Percentiles rank a stretch among this genome's conserved stretches.
Conservation (phyloP, 2,888 invertebrate genomes). For the Ophion slaviceki region DNA sequence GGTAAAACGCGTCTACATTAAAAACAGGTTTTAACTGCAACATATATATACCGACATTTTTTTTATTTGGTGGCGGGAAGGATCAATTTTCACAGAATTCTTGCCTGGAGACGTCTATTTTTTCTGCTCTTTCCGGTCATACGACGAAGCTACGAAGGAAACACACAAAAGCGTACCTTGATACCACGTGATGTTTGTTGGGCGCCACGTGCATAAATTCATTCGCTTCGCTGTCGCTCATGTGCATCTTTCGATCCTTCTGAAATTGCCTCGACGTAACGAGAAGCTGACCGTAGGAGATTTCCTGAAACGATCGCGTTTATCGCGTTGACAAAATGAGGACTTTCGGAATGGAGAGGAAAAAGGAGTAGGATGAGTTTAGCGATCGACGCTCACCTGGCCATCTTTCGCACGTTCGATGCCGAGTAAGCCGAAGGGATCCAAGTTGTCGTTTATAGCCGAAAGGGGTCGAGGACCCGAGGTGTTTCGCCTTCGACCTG, state of each 20-base stretch:
- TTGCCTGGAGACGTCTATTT: not conserved
- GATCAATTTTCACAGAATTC: not conserved
- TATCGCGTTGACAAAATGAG: not conserved
- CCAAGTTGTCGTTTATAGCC: conserved; percentile 91
- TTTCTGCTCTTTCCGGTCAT: not conserved
- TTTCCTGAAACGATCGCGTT: conserved; percentile 86
- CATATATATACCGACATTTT: not conserved
- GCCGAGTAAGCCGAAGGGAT: conserved; percentile 94
- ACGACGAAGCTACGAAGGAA: conserved; percentile 8
- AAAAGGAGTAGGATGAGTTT: not conserved
- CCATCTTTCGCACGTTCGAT: conserved; percentile 93
- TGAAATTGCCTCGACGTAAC: conserved; percentile 89
- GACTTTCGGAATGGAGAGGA: not conserved
- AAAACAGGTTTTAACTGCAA: not conserved
- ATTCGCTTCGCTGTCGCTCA: conserved; percentile 78
- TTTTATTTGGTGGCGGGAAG: not conserved
- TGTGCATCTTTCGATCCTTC: conserved; percentile 82
- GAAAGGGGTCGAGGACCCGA: conserved; percentile 93
- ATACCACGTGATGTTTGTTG: conserved; percentile 85
- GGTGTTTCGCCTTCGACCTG: conserved; percentile 91
- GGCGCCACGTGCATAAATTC: conserved; percentile 82
- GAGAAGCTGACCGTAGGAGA: conserved; percentile 94
- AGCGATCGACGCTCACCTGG: conserved; percentile 84
- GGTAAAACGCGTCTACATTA: too few species aligned
- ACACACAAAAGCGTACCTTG: conserved; percentile 83